Evolutionary conservation across 2,113 vertebrate genomes (phyloP), one percentile per base, ranked within the genome.

Genomic region (Phrynosoma blainvillii): DNA sequence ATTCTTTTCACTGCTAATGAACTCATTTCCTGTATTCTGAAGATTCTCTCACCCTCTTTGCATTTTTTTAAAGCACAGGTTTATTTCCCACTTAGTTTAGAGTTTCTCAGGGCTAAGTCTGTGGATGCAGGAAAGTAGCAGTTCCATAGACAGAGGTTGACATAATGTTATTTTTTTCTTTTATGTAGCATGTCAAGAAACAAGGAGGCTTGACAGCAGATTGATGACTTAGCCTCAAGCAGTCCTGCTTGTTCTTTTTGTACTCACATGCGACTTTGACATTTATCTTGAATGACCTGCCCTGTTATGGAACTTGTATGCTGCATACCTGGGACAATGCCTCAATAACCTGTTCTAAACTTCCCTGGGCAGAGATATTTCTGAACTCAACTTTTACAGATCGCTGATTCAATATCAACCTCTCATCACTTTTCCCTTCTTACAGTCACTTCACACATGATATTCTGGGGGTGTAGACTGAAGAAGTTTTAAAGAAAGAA

Each of bases 51-150:
- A 11, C 54, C 40, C 23, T 77, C 52, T 73, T 25, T 21, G 25
- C 7, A 11, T 56, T 25, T 75, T 77, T 54, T n/a, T 36, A 32
- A 2, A 59, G 70, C 23, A 52, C 5, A 82, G 40, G 40, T n/a
- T 13, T 52, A 18, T 56, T 71, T 52, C 12, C 84, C 13, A 54
- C 25, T 71, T 16, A 23, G 0, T 42, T 25, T 36, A 73, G 79
- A 71, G 4, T 25, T 21, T 92, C 59, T 36, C 25, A 81, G 0
- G 0, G 40, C 23, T 18, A 78, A 71, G 7, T n/a, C 1, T 81
- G 52, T 82, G 10, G 74, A 88, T 76, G 10, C 23, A 54, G 54
- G 71, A 77, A 86, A 47, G 0, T 84, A 81, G 81, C 92, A 94
- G 84, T 80, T 52, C 66, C 47, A 11, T 0, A 0, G 70, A 82